Conservation (phyloP, 2,113 vertebrate species). For the Sigmodon hispidus region DNA sequence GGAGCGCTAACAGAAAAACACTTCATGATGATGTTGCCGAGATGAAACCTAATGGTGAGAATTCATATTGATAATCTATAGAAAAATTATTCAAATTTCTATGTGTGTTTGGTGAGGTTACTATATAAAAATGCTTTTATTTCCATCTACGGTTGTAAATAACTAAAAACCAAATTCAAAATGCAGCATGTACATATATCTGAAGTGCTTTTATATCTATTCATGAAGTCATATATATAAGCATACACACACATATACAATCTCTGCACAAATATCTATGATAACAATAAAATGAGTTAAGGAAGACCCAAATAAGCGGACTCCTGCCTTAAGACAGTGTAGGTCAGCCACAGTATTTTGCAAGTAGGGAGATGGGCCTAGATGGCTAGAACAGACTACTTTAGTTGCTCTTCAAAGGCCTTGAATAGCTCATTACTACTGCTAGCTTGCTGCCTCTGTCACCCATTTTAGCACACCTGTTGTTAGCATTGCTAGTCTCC, state of each 20-base stretch:
- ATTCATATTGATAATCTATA: not conserved
- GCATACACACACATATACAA: not conserved
- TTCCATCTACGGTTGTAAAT: not conserved
- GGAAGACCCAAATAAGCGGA: not conserved
- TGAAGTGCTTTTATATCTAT: slow-evolving; percentile 10
- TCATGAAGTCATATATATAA: not conserved
- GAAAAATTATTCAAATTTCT: slow-evolving; percentile 28
- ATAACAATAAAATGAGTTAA: slow-evolving; percentile 33
- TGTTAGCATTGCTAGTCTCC: not conserved
- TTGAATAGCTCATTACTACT: not conserved
- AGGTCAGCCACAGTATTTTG: not conserved
- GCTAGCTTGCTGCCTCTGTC: not conserved
- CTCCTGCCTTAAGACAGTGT: not conserved
- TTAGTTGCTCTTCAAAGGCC: not conserved
- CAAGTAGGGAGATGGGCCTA: not conserved
- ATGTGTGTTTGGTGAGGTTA: slow-evolving; percentile 3
- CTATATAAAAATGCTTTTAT: not conserved
- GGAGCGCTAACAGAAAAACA: too few species aligned
- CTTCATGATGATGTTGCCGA: slow-evolving; percentile 22
- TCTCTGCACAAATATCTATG: not conserved
- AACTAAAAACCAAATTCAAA: slow-evolving; percentile 36
- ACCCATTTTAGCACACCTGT: not conserved
- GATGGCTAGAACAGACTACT: not conserved
- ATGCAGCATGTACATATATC: slow-evolving; percentile 7
- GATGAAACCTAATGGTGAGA: not conserved